Conservation (phyloP, 1,140 invertebrate species). For the Aphis gossypii region DNA sequence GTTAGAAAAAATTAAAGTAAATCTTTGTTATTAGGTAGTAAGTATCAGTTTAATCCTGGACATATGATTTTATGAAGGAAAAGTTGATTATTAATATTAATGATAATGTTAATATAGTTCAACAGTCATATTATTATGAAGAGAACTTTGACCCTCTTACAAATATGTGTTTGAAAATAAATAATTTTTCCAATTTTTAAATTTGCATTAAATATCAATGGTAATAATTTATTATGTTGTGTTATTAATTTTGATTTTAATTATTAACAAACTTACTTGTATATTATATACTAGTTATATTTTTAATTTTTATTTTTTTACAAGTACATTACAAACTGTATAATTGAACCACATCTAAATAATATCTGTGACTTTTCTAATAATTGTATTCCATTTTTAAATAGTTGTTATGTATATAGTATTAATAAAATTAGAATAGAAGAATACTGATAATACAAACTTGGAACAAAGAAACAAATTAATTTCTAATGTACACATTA, state of each 20-base stretch:
- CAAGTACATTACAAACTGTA: not conserved
- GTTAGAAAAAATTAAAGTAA: not conserved
- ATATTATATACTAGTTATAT: not conserved
- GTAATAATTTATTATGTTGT: too few relatives aligned
- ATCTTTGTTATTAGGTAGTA: not conserved
- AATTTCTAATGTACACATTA: not conserved
- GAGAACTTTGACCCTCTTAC: not conserved
- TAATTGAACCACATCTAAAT: not conserved
- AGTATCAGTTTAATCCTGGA: not conserved
- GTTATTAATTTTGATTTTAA: not conserved
- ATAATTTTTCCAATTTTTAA: not conserved
- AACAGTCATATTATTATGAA: not conserved
- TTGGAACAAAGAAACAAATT: not conserved
- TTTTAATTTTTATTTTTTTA: too few relatives aligned
- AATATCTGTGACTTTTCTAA: not conserved
- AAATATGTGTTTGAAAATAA: not conserved
- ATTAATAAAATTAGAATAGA: not conserved
- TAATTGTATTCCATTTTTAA: not conserved
- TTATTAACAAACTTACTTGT: not conserved
- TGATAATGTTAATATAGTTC: not conserved
- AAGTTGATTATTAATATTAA: not conserved
- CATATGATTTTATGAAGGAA: not conserved
- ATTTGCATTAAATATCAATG: not conserved
- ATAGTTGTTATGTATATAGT: not conserved
- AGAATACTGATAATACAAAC: not conserved